Conservation (phyloP, 2,113 vertebrate genomes). For the Pristiophorus japonicus region DNA sequence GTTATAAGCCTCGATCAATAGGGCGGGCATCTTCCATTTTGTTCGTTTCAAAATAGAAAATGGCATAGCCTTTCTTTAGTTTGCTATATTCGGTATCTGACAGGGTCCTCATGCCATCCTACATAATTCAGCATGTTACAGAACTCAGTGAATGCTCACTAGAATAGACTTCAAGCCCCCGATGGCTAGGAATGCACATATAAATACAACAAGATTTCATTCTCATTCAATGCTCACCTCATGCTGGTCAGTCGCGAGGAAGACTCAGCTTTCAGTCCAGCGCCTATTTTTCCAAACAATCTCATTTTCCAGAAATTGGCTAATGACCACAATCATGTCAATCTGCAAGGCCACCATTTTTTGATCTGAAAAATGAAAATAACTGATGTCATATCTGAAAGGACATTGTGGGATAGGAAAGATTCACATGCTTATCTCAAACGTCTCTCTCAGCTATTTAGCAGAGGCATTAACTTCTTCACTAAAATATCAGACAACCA, state of each 20-base stretch:
- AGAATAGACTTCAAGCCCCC: background rate
- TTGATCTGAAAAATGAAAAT: background rate
- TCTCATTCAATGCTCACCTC: background rate
- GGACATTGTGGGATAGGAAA: background rate
- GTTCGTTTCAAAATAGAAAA: background rate
- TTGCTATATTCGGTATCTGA: background rate
- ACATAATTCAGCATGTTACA: background rate
- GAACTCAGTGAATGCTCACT: background rate
- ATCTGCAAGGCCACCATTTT: background rate
- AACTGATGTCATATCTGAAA: background rate
- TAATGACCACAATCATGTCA: background rate
- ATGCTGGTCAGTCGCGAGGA: no score
- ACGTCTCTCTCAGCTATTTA: background rate
- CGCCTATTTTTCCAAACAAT: background rate
- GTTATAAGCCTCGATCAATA: background rate
- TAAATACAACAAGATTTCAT: background rate
- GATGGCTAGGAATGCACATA: background rate
- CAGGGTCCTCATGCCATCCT: background rate
- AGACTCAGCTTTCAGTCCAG: background rate
- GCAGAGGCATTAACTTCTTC: background rate
- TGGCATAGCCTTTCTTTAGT: background rate
- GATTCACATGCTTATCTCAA: background rate
- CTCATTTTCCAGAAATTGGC: background rate
- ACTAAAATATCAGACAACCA: background rate
- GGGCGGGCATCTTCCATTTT: background rate